These are phyloP conservation scores for Heteromormyrus szaboi DNA, from an alignment of 2,797 vertebrate species.

Conservation along the genomic window DNA sequence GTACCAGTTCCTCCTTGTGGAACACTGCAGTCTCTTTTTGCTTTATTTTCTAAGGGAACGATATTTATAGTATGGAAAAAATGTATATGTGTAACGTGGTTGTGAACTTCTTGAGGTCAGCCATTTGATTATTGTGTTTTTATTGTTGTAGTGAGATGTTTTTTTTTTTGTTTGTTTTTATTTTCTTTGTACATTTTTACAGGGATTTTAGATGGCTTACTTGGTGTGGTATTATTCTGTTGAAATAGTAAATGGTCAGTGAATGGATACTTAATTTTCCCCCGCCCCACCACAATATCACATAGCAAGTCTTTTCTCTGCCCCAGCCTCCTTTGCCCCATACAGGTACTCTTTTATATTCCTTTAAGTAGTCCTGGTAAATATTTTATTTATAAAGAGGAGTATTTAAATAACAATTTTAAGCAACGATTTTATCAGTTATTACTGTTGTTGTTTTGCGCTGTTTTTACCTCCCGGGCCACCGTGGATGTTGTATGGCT, in stretches of 20 bases:
- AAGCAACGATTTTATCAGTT: conserved; percentile 36
- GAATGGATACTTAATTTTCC: conserved; percentile 31
- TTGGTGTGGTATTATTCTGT: conserved; percentile 59
- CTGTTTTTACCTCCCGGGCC: conserved; percentile 31
- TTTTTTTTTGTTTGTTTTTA: conserved; percentile 37
- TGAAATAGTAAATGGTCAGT: conserved; percentile 57
- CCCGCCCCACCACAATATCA: conserved; percentile 29
- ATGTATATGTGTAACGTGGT: conserved; percentile 71
- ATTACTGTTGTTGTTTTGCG: conserved; percentile 56
- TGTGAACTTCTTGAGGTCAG: conserved; percentile 67
- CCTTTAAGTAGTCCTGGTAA: conserved; percentile 55
- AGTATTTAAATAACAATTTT: conserved; percentile 39
- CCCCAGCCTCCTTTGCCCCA: not conserved
- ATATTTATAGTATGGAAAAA: conserved; percentile 66
- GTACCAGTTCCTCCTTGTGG: conserved; percentile 56
- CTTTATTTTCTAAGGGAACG: conserved; percentile 40
- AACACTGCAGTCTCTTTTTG: conserved; percentile 50
- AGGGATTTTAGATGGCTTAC: conserved; percentile 56
- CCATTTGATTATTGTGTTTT: conserved; percentile 48
- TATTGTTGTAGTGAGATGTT: conserved; percentile 63
- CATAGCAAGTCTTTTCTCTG: conserved; percentile 41
- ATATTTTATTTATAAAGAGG: conserved; percentile 57
- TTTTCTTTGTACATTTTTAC: conserved; percentile 49
- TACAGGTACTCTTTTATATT: conserved; percentile 35
- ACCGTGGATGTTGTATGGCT: conserved; percentile 26